These are phyloP conservation scores for Molossus alvarezi DNA, from an alignment of 2,797 vertebrate genomes.

Conservation along the genomic window DNA sequence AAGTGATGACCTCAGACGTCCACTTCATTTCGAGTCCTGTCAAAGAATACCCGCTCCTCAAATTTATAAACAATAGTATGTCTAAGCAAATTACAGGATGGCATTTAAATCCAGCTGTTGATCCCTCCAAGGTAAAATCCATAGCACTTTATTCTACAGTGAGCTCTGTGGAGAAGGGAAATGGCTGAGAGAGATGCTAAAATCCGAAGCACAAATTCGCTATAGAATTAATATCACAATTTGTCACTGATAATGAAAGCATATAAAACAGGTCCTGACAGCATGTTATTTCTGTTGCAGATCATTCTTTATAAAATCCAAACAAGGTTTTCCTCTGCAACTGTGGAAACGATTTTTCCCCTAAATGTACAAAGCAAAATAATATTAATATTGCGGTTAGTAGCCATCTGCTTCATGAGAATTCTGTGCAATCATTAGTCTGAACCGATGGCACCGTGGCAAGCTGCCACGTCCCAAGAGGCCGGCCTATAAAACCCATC, in stretches of 20 bases:
- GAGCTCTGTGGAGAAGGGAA: conserved; percentile 83
- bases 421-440: conserved; percentile 86
- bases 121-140: conserved; percentile 84
- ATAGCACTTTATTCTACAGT: conserved; percentile 82
- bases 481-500: conserved; percentile 74
- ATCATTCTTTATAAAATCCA: conserved; percentile 86
- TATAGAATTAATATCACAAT: conserved; percentile 89
- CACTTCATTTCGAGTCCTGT: conserved; percentile 72
- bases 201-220: conserved; percentile 87
- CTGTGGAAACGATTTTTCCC: conserved; percentile 81
- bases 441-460: conserved; percentile 83
- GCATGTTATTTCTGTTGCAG: conserved; percentile 83
- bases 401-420: conserved; percentile 87
- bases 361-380: conserved; percentile 86
- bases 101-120: conserved; percentile 85
- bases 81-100: conserved; percentile 81
- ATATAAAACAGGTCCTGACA: conserved; percentile 89
- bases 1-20: conserved; percentile 76
- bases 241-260: conserved; percentile 90
- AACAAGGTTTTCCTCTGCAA: conserved; percentile 82
- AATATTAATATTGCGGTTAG: conserved; percentile 89
- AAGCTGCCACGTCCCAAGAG: conserved; percentile 81
- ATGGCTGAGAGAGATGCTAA: conserved; percentile 85
- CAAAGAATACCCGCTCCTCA: conserved; percentile 76
- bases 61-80: conserved; percentile 84